A percentile compares a stretch with the other conserved stretches of the same genome.
phyloP scores from a whole-genome alignment of 1,140 invertebrate genomes.

The Lucilia cuprina region DNA sequence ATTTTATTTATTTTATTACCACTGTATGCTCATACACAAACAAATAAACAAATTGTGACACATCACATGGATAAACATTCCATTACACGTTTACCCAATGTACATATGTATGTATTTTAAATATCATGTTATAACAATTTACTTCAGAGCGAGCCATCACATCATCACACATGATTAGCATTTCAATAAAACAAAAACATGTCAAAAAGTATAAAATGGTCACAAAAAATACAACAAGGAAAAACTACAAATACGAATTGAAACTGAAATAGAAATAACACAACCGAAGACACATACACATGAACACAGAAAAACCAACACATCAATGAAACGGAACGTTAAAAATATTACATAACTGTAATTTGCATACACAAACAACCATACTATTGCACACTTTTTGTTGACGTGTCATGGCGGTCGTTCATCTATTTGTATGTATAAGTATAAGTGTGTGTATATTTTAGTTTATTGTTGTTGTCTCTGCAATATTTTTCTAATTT shows the following conservation, averaged over 20 bases:
- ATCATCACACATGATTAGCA: conserved; percentile 31
- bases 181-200: conserved; percentile 31
- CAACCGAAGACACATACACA: neutral
- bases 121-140: conserved; percentile 23
- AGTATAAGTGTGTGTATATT: too few relatives aligned
- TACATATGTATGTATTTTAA: neutral
- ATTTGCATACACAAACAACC: neutral
- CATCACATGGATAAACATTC: neutral
- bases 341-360: conserved; percentile 16
- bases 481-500: too few relatives aligned
- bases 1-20: too few relatives aligned
- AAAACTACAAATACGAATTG: too few relatives aligned
- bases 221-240: neutral
- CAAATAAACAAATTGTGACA: neutral
- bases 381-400: neutral
- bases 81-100: too few relatives aligned
- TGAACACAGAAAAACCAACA: conserved; percentile 13
- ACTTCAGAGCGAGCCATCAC: neutral
- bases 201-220: neutral
- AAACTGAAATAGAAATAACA: too few relatives aligned
- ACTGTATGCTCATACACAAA: too few relatives aligned
- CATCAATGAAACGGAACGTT: conserved; percentile 13
- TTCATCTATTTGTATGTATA: too few relatives aligned
- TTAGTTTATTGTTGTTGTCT: too few relatives aligned
- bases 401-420: too few relatives aligned